Evolutionary conservation across 2,888 invertebrate genomes (phyloP).

Genomic region (Plebejus melissa): DNA sequence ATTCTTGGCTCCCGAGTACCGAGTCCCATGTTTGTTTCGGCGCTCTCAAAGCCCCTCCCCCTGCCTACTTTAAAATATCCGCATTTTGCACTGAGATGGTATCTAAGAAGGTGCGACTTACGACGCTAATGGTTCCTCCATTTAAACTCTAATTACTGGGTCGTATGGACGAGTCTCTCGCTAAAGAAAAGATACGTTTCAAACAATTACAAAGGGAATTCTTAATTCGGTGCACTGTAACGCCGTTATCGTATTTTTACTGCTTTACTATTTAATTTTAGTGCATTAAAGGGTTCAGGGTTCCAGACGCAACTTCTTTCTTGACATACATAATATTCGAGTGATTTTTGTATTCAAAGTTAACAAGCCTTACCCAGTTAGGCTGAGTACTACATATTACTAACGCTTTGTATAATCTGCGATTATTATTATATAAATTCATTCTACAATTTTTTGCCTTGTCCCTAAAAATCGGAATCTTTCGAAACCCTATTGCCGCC

Average conservation of each 20-base stretch:
- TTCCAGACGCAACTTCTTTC: background rate
- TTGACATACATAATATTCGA: background rate
- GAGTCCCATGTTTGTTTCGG: slow-evolving; percentile 55
- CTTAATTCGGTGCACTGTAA: slow-evolving; percentile 8
- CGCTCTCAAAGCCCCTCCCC: slow-evolving; percentile 41
- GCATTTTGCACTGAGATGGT: slow-evolving; percentile 27
- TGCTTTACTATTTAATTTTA: background rate
- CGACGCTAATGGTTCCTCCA: slow-evolving; percentile 28
- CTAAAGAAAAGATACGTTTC: slow-evolving; percentile 26
- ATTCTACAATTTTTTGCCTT: background rate
- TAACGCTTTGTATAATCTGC: background rate
- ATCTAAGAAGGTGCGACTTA: slow-evolving; percentile 30
- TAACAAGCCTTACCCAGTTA: background rate
- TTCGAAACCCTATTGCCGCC: background rate
- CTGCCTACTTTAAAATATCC: slow-evolving; percentile 28
- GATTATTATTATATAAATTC: too few relatives aligned
- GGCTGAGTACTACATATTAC: background rate
- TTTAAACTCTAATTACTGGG: slow-evolving; percentile 29
- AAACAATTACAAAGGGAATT: slow-evolving; percentile 21
- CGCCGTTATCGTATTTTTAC: background rate
- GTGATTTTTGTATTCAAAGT: background rate
- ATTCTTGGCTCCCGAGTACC: slow-evolving; percentile 45
- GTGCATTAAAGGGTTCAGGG: background rate
- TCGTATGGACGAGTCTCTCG: slow-evolving; percentile 25
- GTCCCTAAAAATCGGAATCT: background rate